These are phyloP conservation scores for Iphiclides podalirius DNA, from an alignment of 2,888 invertebrate species.

Conservation along the genomic window DNA sequence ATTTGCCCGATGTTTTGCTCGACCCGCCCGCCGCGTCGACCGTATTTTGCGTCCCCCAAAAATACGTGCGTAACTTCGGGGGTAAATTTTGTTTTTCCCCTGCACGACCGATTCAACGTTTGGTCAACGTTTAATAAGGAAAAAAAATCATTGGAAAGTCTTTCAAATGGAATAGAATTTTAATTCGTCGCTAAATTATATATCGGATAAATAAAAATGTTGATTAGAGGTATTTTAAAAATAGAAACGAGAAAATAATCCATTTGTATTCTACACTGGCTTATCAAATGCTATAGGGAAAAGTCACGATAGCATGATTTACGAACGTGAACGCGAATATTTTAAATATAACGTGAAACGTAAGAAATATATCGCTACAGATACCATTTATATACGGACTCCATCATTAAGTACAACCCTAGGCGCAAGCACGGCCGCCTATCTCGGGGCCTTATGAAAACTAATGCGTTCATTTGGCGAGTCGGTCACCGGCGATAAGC, in stretches of 20 bases:
- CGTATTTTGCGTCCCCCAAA: slow-evolving; percentile 31
- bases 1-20: slow-evolving; percentile 33
- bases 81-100: slow-evolving; percentile 28
- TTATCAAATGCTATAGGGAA: background rate
- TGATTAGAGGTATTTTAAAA: too few species aligned
- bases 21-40: slow-evolving; percentile 28
- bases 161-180: too few species aligned
- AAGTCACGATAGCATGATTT: too few species aligned
- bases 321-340: background rate
- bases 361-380: too few species aligned
- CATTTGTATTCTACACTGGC: background rate
- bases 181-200: too few species aligned
- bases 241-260: background rate
- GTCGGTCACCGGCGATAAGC: slow-evolving; percentile 68
- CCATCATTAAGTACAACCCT: slow-evolving; percentile 12
- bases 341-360: too few species aligned
- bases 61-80: slow-evolving; percentile 31
- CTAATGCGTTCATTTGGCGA: slow-evolving; percentile 78
- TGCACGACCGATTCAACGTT: background rate
- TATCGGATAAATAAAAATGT: too few species aligned
- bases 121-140: background rate
- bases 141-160: too few species aligned
- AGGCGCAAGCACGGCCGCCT: slow-evolving; percentile 36
- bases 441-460: slow-evolving; percentile 76
- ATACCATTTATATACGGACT: too few species aligned